These are phyloP conservation scores for Pseudorasbora parva DNA, from an alignment of 2,113 vertebrate genomes.

Conservation along the genomic window DNA sequence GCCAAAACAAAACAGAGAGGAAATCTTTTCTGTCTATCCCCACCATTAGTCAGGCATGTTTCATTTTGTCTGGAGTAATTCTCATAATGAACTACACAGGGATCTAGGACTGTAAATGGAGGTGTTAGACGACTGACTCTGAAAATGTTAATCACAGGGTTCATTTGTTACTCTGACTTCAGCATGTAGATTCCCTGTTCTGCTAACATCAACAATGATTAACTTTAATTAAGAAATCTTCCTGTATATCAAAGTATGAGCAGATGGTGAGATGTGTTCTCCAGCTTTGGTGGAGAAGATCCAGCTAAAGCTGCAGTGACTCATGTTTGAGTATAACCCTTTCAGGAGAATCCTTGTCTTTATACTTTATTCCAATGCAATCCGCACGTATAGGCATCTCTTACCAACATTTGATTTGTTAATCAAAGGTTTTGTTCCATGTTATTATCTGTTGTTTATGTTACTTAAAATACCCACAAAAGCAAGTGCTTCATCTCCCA, in stretches of 20 bases:
- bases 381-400: background rate
- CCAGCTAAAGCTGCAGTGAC: conserved; percentile 45
- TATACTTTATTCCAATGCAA: conserved; percentile 11
- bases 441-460: conserved; percentile 50
- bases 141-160: background rate
- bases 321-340: conserved; percentile 48
- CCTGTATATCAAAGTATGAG: conserved; percentile 41
- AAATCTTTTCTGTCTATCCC: background rate
- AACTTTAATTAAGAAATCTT: conserved; percentile 23
- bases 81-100: conserved; percentile 17
- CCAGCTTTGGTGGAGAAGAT: conserved; percentile 45
- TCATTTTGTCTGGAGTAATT: conserved; percentile 6
- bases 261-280: conserved; percentile 53
- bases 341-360: conserved; percentile 35
- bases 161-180: conserved; percentile 26
- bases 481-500: conserved; percentile 31
- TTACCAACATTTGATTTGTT: conserved; percentile 50
- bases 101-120: background rate
- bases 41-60: background rate
- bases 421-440: conserved; percentile 41
- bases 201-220: conserved; percentile 31
- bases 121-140: background rate
- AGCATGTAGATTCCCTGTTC: conserved; percentile 10
- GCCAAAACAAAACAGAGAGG: background rate
- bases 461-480: conserved; percentile 48